These are phyloP conservation scores for Catotricha subobsoleta DNA, from an alignment of 2,888 invertebrate species.

Conservation along the genomic window DNA sequence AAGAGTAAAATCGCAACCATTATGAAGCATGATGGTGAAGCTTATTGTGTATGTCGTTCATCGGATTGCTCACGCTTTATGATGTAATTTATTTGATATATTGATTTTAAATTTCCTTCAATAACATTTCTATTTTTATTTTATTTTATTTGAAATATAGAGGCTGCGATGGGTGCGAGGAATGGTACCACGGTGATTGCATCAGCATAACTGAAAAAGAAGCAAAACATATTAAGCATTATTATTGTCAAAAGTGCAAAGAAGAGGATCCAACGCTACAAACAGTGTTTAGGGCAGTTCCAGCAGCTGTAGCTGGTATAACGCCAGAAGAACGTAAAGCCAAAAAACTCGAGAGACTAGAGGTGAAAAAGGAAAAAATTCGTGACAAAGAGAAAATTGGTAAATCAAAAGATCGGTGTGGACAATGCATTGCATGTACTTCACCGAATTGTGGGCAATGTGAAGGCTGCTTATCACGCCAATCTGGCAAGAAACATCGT, in stretches of 20 bases:
- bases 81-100: slow-evolving; percentile 49
- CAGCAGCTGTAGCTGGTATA: slow-evolving; percentile 16
- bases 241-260: slow-evolving; percentile 72
- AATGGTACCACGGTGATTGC: slow-evolving; percentile 98
- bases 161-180: slow-evolving; percentile 92
- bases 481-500: slow-evolving; percentile 29
- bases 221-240: slow-evolving; percentile 83
- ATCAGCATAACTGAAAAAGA: slow-evolving; percentile 87
- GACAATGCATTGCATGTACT: slow-evolving; percentile 54
- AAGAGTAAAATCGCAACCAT: slow-evolving; percentile 79
- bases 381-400: slow-evolving; percentile 20
- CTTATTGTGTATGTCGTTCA: slow-evolving; percentile 87
- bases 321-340: slow-evolving; percentile 2
- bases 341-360: slow-evolving; percentile 18
- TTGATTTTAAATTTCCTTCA: background rate
- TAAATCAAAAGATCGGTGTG: slow-evolving; percentile 38
- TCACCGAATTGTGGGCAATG: slow-evolving; percentile 26
- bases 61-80: slow-evolving; percentile 89
- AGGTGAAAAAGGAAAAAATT: slow-evolving; percentile 14
- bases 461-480: slow-evolving; percentile 22
- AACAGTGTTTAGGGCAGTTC: slow-evolving; percentile 31
- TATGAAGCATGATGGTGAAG: slow-evolving; percentile 74
- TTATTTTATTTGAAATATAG: slow-evolving; percentile 31
- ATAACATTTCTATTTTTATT: background rate
- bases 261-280: slow-evolving; percentile 65